Conservation (phyloP, 2,888 invertebrate species). For the Cephus pulcher region DNA sequence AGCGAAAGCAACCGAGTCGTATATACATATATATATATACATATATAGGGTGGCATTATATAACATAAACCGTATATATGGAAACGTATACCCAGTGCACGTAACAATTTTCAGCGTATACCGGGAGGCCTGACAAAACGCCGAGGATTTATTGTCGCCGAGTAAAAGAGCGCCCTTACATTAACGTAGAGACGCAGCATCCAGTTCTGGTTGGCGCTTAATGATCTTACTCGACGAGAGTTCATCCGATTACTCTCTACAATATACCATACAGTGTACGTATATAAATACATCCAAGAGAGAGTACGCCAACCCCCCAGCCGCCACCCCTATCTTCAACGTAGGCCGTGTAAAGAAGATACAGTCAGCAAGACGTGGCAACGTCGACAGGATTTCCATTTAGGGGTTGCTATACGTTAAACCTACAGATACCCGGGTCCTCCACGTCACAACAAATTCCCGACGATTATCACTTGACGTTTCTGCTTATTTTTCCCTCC, state of each 20-base stretch:
- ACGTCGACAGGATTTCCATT: not conserved
- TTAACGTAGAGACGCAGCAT: not conserved
- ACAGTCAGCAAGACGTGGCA: not conserved
- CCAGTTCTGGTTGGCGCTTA: not conserved
- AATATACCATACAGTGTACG: not conserved
- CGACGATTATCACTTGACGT: not conserved
- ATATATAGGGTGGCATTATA: conserved; percentile 2
- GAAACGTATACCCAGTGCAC: not conserved
- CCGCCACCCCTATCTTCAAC: not conserved
- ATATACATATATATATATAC: not conserved
- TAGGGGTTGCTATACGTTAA: not conserved
- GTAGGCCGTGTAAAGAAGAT: not conserved
- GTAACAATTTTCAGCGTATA: not conserved
- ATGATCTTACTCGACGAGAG: not conserved
- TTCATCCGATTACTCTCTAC: not conserved
- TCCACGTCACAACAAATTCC: not conserved
- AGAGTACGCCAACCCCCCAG: not conserved
- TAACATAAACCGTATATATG: not conserved
- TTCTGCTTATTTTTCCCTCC: not conserved
- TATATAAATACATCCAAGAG: not conserved
- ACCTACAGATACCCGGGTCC: not conserved
- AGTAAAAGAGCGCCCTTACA: not conserved
- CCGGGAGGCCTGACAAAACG: not conserved
- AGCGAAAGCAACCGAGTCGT: not conserved
- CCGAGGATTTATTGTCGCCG: not conserved